Base-by-base conservation (phyloP, 2,888 invertebrate species). In the Muschampia plurimacula region DNA sequence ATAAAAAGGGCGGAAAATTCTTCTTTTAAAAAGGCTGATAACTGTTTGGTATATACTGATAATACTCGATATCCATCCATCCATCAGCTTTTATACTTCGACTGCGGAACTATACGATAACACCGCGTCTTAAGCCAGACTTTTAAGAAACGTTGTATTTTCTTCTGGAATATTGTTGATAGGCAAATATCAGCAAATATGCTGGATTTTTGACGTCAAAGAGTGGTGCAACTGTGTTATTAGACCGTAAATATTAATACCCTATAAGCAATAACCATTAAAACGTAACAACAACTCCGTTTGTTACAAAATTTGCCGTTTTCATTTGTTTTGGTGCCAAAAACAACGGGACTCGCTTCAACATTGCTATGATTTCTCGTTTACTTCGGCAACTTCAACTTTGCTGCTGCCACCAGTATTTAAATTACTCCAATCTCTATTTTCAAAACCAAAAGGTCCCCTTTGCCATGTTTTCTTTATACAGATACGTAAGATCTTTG, bases 281-380 rank as follows among this genome's bases (percentile, higher is more conserved):
- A 67, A 72, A 72, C 44, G 22, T 72, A 68, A 73, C 67, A 69
- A 63, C 68, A 62, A 66, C 71, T 69, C 44, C 15, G 65, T 68
- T 72, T 68, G 65, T 65, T 62, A 69, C 85, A 82, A 86, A 86
- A 81, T 83, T 83, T 80, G 83, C 73, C 78, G 77, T 74, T 78
- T 76, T 84, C 84, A 86, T 87, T 87, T 88, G 88, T 85, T 86
- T 84, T 85, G 82, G 84, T 86, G 89, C 89, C 89, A 89, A 88
- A 86, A 81, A 82, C 84, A 83, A 78, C 74, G 82, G 74, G 66
- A 10, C n/a, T 39, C 39, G 62, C 82, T 83, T 81, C 83, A 81
- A 82, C 82, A 80, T 77, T 75, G 76, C 82, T 82, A 85, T 86
- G 84, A 87, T 87, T 88, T 85, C 87, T 86, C 83, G 81, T 80